phyloP scores from a whole-genome alignment of 2,888 invertebrate genomes.

The Eilema sororculum region DNA sequence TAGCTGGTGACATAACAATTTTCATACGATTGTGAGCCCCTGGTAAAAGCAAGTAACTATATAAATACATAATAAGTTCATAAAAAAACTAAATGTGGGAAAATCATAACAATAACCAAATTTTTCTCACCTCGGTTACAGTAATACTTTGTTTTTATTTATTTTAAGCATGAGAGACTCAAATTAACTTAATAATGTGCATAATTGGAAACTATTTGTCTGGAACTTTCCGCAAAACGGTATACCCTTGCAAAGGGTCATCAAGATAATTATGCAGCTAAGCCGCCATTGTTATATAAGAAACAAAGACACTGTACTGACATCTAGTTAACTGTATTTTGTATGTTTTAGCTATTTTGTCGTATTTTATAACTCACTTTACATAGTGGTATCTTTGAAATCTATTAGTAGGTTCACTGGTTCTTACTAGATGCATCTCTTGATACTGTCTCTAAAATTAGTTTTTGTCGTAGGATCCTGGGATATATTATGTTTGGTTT shows the following conservation, averaged over 20 bases:
- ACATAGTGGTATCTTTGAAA: no score
- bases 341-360: background rate
- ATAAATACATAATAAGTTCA: background rate
- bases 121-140: slow-evolving; percentile 6
- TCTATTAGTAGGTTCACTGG: no score
- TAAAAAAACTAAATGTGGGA: slow-evolving; percentile 7
- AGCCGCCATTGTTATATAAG: slow-evolving; percentile 7
- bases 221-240: background rate
- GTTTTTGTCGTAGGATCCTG: no score
- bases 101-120: slow-evolving; percentile 1
- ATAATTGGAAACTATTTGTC: slow-evolving; percentile 9
- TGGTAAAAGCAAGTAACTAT: background rate
- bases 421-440: no score
- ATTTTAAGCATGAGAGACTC: slow-evolving; percentile 10
- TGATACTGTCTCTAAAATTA: no score
- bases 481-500: no score
- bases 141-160: slow-evolving; percentile 10
- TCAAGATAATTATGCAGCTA: slow-evolving; percentile 10
- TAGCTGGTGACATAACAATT: slow-evolving; percentile 2
- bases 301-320: background rate
- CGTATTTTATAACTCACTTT: no score
- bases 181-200: slow-evolving; percentile 10
- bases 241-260: slow-evolving; percentile 15
- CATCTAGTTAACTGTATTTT: background rate
- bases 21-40: background rate